Evolutionary conservation across 2,888 invertebrate species (phyloP).

Genomic region (Brachyptera risi): DNA sequence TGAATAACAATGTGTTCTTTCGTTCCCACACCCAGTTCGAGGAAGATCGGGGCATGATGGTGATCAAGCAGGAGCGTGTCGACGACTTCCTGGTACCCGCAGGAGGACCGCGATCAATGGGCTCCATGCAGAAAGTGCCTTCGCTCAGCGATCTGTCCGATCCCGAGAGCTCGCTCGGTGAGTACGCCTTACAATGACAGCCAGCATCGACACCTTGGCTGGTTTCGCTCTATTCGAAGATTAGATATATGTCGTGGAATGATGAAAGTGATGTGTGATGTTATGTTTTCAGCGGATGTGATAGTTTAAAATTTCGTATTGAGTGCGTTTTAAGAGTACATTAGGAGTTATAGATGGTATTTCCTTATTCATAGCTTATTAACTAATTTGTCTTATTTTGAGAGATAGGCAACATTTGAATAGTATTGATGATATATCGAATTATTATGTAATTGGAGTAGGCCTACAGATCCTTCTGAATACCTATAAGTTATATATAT

Average conservation of each 20-base stretch:
- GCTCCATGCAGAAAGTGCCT: conserved; percentile 83
- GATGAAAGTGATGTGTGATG: too few species aligned
- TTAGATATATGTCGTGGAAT: neutral
- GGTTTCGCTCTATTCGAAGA: neutral
- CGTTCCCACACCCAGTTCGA: conserved; percentile 39
- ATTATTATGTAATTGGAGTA: too few species aligned
- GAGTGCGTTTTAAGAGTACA: too few species aligned
- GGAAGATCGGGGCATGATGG: conserved; percentile 41
- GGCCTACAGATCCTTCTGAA: too few species aligned
- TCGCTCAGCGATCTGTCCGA: conserved; percentile 88
- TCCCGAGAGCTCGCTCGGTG: conserved; percentile 83
- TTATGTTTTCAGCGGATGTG: neutral
- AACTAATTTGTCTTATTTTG: too few species aligned
- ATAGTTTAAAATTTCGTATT: neutral
- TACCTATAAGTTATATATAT: too few species aligned
- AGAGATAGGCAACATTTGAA: too few species aligned
- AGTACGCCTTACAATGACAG: conserved; percentile 47
- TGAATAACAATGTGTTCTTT: too few species aligned
- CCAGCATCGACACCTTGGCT: neutral
- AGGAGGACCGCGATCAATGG: conserved; percentile 47
- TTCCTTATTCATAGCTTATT: too few species aligned
- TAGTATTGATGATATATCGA: too few species aligned
- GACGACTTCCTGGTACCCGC: conserved; percentile 54
- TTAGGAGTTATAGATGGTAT: too few species aligned
- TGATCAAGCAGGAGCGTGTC: conserved; percentile 56